phyloP scores from a whole-genome alignment of 2,888 invertebrate genomes.

The Nipponacmea schrenckii region DNA sequence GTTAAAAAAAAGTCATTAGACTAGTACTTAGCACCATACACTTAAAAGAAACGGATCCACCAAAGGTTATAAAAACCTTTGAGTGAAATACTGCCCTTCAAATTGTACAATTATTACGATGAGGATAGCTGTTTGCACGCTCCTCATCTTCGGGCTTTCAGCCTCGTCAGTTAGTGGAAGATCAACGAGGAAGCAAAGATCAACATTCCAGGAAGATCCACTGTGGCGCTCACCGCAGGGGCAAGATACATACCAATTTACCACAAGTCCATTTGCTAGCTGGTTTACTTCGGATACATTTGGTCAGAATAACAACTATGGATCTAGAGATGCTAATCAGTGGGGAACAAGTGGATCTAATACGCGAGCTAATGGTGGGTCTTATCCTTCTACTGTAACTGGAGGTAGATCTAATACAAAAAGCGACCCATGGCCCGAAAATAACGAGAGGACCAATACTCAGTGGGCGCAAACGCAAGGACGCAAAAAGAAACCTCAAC shows the following conservation, averaged over 20 bases:
- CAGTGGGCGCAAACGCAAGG: no score
- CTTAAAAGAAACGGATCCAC: no score
- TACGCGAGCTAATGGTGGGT: no score
- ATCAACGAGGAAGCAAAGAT: no score
- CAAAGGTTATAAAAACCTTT: no score
- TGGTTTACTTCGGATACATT: neutral
- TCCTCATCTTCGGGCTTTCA: no score
- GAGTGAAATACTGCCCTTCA: no score
- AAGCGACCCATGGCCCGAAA: neutral
- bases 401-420: neutral
- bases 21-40: neutral
- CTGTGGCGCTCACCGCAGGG: neutral
- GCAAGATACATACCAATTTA: neutral
- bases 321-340: neutral
- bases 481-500: no score
- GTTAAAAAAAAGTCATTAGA: neutral
- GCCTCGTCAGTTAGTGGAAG: no score
- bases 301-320: neutral
- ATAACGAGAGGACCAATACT: neutral
- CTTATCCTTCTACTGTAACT: neutral
- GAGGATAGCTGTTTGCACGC: no score
- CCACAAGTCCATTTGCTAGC: neutral
- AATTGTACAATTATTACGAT: no score
- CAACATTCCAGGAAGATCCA: neutral
- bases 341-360: neutral